Percentiles rank a stretch among this genome's conserved stretches.
Conservation (phyloP, 2,888 invertebrate species). For the Calameuta filiformis region DNA sequence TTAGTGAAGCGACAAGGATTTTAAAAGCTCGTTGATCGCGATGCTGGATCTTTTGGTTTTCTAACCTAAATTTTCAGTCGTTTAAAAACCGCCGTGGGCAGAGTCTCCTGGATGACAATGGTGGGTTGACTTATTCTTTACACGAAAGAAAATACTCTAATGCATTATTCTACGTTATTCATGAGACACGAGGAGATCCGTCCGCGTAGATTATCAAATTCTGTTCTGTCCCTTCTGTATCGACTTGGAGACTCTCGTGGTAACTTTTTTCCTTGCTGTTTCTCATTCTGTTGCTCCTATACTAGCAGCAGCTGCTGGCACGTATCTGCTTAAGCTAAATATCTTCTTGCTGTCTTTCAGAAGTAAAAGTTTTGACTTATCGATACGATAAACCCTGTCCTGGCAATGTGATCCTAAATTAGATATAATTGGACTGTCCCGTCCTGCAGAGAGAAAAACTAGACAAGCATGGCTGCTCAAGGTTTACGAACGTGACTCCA, state of each 20-base stretch:
- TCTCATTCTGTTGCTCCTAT: not conserved
- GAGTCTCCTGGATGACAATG: not conserved
- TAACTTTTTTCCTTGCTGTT: slow-evolving; percentile 4
- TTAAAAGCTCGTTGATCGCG: not conserved
- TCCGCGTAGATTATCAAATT: slow-evolving; percentile 10
- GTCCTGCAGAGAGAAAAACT: no score
- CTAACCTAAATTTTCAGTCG: not conserved
- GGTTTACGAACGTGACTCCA: no score
- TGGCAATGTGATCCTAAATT: no score
- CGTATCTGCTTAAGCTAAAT: no score
- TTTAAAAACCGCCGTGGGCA: not conserved
- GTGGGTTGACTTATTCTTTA: slow-evolving; percentile 29
- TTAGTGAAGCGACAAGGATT: not conserved
- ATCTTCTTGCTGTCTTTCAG: no score
- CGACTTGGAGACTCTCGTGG: not conserved
- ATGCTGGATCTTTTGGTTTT: not conserved
- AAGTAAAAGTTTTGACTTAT: no score
- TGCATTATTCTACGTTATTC: slow-evolving; percentile 45
- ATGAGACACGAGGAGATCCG: slow-evolving; percentile 31
- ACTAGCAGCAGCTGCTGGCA: not conserved
- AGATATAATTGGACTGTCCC: no score
- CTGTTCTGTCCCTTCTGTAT: slow-evolving; percentile 16
- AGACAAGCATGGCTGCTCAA: no score
- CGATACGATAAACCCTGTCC: no score
- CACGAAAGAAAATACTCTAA: slow-evolving; percentile 46